Conservation (phyloP, 2,797 vertebrate genomes). For the Myotis findleyi region DNA sequence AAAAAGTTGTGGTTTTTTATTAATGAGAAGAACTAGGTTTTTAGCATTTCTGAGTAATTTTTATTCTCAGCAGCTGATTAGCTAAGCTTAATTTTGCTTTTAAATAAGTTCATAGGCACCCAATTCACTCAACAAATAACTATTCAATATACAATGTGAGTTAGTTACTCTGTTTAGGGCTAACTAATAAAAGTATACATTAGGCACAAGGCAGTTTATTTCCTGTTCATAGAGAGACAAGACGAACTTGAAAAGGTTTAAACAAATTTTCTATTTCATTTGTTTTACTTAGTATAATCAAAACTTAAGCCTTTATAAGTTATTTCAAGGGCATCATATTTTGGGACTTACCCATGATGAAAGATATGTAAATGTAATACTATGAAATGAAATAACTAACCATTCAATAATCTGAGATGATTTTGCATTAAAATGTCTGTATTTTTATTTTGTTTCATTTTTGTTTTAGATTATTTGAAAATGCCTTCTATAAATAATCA, state of each 20-base stretch:
- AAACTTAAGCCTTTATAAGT: background rate
- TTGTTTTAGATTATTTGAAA: slow-evolving; percentile 26
- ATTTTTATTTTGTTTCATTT: slow-evolving; percentile 12
- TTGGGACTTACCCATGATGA: background rate
- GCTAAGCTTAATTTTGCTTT: slow-evolving; percentile 37
- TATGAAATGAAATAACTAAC: background rate
- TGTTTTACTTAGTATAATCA: slow-evolving; percentile 23
- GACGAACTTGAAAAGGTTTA: background rate
- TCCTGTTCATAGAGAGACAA: background rate
- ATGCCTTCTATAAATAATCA: slow-evolving; percentile 25
- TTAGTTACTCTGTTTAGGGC: background rate
- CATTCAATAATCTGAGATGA: slow-evolving; percentile 11
- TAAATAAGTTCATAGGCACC: background rate
- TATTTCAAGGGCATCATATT: background rate
- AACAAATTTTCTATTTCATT: slow-evolving; percentile 18
- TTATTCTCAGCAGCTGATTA: slow-evolving; percentile 55
- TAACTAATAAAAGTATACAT: background rate
- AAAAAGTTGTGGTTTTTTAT: background rate
- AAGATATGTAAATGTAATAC: background rate
- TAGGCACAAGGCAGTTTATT: slow-evolving; percentile 46
- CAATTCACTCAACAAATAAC: slow-evolving; percentile 18
- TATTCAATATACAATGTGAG: background rate
- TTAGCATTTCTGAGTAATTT: slow-evolving; percentile 6
- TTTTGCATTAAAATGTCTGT: background rate
- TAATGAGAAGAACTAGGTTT: slow-evolving; percentile 40